Evolutionary conservation across 2,888 invertebrate genomes (phyloP).

Genomic region (Dasysyrphus tricinctus): DNA sequence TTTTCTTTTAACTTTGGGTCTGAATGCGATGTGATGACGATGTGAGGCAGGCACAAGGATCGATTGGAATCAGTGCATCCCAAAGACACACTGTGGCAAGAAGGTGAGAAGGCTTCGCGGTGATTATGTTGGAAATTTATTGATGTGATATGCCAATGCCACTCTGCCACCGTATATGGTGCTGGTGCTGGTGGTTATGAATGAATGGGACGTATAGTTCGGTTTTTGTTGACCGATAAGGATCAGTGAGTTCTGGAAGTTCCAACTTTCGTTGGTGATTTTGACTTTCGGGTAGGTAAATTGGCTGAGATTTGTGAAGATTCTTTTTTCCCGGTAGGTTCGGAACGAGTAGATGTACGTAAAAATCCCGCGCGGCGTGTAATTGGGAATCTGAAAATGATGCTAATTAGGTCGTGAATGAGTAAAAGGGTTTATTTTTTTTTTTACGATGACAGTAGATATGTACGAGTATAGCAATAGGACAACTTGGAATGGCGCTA

Average conservation of each 20-base stretch:
- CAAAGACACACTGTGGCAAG: conserved; percentile 65
- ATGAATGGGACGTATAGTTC: conserved; percentile 63
- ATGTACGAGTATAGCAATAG: not conserved
- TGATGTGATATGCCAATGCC: conserved; percentile 76
- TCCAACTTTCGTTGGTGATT: conserved; percentile 11
- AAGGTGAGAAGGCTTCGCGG: conserved; percentile 80
- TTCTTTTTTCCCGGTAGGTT: conserved; percentile 17
- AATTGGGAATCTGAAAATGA: conserved; percentile 66
- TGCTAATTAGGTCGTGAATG: conserved; percentile 72
- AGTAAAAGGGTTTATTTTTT: conserved; percentile 21
- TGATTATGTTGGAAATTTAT: conserved; percentile 82
- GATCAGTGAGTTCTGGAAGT: conserved; percentile 55
- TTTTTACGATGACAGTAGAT: not conserved
- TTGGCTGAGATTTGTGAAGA: conserved; percentile 51
- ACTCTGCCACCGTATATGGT: conserved; percentile 35
- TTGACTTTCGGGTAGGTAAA: conserved; percentile 61
- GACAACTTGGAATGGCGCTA: conserved; percentile 58
- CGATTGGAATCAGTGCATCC: conserved; percentile 71
- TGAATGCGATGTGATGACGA: conserved; percentile 58
- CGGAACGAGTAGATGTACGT: not conserved
- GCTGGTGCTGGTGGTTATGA: conserved; percentile 48
- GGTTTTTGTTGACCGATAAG: conserved; percentile 57
- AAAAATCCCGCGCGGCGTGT: conserved; percentile 28
- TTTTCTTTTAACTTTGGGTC: conserved; percentile 28
- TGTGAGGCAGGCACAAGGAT: conserved; percentile 77